These are phyloP conservation scores for Gallinago nigripennis DNA, from an alignment of 2,797 vertebrate genomes.

Conservation along the genomic window DNA sequence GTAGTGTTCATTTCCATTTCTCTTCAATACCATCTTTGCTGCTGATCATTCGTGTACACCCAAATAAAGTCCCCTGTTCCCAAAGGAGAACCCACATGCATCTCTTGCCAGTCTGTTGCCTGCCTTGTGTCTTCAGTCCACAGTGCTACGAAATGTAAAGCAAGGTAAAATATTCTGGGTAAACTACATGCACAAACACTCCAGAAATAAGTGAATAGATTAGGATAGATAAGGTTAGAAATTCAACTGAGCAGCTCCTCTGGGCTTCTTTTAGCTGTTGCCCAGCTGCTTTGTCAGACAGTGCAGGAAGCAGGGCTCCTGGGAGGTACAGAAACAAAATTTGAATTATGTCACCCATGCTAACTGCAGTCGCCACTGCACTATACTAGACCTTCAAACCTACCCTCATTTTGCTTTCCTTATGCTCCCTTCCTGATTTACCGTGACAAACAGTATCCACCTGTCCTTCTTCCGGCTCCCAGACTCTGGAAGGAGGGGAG, in stretches of 20 bases:
- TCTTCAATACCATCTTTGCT: neutral
- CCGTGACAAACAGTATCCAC: neutral
- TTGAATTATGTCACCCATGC: neutral
- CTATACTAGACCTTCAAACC: neutral
- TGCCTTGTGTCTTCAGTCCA: neutral
- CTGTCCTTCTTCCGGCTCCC: neutral
- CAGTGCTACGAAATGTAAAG: neutral
- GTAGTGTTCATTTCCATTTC: neutral
- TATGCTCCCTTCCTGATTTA: neutral
- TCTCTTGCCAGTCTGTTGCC: neutral
- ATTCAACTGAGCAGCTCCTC: neutral
- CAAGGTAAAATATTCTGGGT: neutral
- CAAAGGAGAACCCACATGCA: neutral
- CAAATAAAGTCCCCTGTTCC: neutral
- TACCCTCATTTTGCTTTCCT: neutral
- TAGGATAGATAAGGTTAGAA: neutral
- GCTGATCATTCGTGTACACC: neutral
- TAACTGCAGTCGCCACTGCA: neutral
- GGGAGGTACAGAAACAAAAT: neutral
- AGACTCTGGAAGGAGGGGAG: neutral
- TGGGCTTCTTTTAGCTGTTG: neutral
- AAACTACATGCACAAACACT: neutral
- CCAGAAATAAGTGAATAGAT: neutral
- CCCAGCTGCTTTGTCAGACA: neutral
- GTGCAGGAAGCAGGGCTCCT: neutral